phyloP scores from a whole-genome alignment of 2,888 invertebrate genomes.

The Diabrotica balteata region DNA sequence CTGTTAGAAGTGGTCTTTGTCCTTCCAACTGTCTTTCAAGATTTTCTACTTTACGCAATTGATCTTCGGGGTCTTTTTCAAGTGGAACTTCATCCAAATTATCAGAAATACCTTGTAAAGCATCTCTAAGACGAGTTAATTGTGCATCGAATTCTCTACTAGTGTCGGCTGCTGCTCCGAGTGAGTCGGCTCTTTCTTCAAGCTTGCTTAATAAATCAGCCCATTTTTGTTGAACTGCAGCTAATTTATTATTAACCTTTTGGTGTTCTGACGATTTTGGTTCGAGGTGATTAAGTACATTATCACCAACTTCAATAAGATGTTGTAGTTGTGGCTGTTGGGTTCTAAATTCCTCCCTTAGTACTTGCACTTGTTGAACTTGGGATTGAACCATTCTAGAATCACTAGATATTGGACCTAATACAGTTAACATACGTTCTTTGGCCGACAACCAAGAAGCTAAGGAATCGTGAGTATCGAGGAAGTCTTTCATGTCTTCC shows the following conservation, averaged over 20 bases:
- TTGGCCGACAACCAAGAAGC: slow-evolving; percentile 90
- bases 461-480: slow-evolving; percentile 85
- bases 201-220: slow-evolving; percentile 77
- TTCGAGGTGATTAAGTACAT: slow-evolving; percentile 69
- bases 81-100: slow-evolving; percentile 82
- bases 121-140: slow-evolving; percentile 81
- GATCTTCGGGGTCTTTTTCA: slow-evolving; percentile 86
- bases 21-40: slow-evolving; percentile 88
- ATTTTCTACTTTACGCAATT: slow-evolving; percentile 85
- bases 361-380: slow-evolving; percentile 92
- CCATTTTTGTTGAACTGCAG: slow-evolving; percentile 79
- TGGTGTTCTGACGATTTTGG: slow-evolving; percentile 68
- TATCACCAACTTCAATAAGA: slow-evolving; percentile 80
- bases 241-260: slow-evolving; percentile 75
- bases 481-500: slow-evolving; percentile 90
- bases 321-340: slow-evolving; percentile 91
- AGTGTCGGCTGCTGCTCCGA: slow-evolving; percentile 91
- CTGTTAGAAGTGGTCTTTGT: slow-evolving; percentile 85
- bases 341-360: slow-evolving; percentile 92
- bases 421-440: slow-evolving; percentile 92
- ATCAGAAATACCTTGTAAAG: slow-evolving; percentile 87
- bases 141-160: slow-evolving; percentile 93
- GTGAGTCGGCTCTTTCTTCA: slow-evolving; percentile 85
- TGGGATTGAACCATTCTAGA: slow-evolving; percentile 95
- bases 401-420: slow-evolving; percentile 96